Evolutionary conservation across 2,888 invertebrate genomes (phyloP).

Genomic region (Cryptus viduatorius): DNA sequence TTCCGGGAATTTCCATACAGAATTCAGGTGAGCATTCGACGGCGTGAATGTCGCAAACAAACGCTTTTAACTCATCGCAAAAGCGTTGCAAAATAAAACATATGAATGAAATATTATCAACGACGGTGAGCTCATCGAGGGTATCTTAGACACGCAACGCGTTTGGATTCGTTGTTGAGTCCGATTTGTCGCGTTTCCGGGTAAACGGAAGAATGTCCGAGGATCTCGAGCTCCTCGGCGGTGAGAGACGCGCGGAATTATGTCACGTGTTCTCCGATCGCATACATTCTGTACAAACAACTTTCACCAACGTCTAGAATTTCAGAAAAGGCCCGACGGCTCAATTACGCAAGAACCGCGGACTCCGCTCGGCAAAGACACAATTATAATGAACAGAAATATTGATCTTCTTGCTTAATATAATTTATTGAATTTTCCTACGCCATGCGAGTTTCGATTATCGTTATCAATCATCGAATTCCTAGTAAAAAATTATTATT

Average conservation of each 20-base stretch:
- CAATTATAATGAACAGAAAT: slow-evolving; percentile 10
- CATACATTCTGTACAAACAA: slow-evolving; percentile 73
- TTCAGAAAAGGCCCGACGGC: slow-evolving; percentile 68
- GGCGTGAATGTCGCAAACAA: neutral
- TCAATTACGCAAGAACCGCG: slow-evolving; percentile 52
- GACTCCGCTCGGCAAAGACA: slow-evolving; percentile 20
- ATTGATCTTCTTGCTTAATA: neutral
- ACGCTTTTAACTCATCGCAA: neutral
- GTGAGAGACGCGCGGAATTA: slow-evolving; percentile 74
- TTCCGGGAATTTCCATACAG: slow-evolving; percentile 97
- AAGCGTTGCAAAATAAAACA: neutral
- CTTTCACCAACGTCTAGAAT: slow-evolving; percentile 78
- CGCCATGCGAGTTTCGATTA: neutral
- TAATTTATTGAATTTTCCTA: neutral
- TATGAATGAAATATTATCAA: neutral
- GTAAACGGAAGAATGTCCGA: slow-evolving; percentile 32
- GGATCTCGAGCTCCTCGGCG: slow-evolving; percentile 16
- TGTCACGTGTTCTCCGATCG: slow-evolving; percentile 77
- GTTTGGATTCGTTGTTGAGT: neutral
- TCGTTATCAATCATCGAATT: slow-evolving; percentile 1
- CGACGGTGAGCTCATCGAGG: neutral
- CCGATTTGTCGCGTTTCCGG: neutral
- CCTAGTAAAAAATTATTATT: slow-evolving; percentile 19
- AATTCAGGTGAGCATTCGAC: slow-evolving; percentile 88
- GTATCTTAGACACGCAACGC: neutral